Evolutionary conservation across 2,113 vertebrate species (phyloP).

Genomic region (Chaenogobius annularis): DNA sequence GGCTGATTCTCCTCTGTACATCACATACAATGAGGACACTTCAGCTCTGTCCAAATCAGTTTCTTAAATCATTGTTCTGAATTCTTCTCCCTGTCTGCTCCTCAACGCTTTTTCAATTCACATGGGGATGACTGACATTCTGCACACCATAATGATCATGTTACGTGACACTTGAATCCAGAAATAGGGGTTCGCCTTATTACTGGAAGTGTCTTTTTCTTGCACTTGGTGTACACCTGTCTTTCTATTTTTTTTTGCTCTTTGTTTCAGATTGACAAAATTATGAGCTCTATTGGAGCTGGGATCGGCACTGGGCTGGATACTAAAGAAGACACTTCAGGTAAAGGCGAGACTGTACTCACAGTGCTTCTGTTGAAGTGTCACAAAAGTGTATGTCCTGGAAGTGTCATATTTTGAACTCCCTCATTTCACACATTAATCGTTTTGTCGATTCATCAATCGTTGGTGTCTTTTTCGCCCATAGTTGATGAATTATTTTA

Average conservation of each 20-base stretch:
- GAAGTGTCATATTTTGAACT: background rate
- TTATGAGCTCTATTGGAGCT: conserved; percentile 95
- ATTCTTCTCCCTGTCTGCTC: conserved; percentile 7
- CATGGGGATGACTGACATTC: conserved; percentile 37
- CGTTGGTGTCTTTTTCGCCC: too few species aligned
- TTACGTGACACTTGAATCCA: conserved; percentile 48
- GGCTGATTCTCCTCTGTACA: background rate
- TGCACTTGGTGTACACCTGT: conserved; percentile 20
- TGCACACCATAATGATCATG: conserved; percentile 35
- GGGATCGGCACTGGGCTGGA: conserved; percentile 88
- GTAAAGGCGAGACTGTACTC: conserved; percentile 67
- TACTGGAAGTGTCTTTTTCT: conserved; percentile 38
- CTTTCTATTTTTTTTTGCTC: conserved; percentile 26
- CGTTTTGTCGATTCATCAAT: too few species aligned
- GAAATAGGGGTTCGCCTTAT: conserved; percentile 51
- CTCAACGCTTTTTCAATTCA: conserved; percentile 29
- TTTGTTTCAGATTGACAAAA: conserved; percentile 91
- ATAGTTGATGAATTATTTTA: too few species aligned
- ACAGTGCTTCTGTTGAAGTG: background rate
- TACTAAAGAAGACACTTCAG: conserved; percentile 79
- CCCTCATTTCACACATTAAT: background rate
- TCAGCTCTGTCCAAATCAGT: conserved; percentile 1
- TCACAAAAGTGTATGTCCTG: background rate
- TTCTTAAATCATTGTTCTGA: conserved; percentile 24
- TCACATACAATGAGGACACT: conserved; percentile 36